Percentiles rank a stretch among this genome's conserved stretches.
These are phyloP conservation scores for Ecliptopera silaceata DNA, from an alignment of 2,888 invertebrate genomes.

Conservation along the genomic window DNA sequence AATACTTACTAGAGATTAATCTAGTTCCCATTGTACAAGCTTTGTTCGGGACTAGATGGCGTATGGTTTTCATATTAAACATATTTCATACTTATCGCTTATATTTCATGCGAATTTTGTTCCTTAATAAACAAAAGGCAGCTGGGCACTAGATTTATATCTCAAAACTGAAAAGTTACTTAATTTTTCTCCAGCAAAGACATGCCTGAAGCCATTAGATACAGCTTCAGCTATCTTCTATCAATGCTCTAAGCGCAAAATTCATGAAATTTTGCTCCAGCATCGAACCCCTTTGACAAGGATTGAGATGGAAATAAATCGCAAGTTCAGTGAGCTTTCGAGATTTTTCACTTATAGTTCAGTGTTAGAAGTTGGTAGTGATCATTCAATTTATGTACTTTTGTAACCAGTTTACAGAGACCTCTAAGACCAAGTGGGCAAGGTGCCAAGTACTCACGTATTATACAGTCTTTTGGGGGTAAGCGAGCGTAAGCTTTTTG, in stretches of 20 bases:
- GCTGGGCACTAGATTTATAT: no score
- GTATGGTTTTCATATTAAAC: no score
- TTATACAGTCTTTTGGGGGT: slow-evolving; percentile 33
- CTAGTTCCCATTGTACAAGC: no score
- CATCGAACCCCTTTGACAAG: slow-evolving; percentile 38
- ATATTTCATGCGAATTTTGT: no score
- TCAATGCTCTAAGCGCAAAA: slow-evolving; percentile 25
- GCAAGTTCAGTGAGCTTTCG: slow-evolving; percentile 34
- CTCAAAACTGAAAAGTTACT: no score
- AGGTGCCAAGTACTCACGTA: slow-evolving; percentile 35
- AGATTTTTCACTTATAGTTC: slow-evolving; percentile 36
- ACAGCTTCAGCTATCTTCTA: not conserved
- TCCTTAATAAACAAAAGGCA: no score
- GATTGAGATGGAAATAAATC: slow-evolving; percentile 50
- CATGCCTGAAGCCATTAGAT: not conserved
- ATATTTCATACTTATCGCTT: no score
- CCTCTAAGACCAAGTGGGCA: slow-evolving; percentile 20
- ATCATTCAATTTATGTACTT: slow-evolving; percentile 44
- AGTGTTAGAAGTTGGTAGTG: slow-evolving; percentile 38
- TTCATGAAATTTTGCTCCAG: slow-evolving; percentile 32
- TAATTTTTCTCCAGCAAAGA: not conserved
- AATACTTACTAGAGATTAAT: no score
- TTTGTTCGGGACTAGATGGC: no score
- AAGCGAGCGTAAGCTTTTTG: slow-evolving; percentile 24
- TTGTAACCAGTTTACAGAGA: slow-evolving; percentile 38